Percentiles rank a stretch among this genome's conserved stretches.
These are phyloP conservation scores for Caenorhabditis virilis DNA, from an alignment of 2,888 invertebrate species.

Conservation along the genomic window DNA sequence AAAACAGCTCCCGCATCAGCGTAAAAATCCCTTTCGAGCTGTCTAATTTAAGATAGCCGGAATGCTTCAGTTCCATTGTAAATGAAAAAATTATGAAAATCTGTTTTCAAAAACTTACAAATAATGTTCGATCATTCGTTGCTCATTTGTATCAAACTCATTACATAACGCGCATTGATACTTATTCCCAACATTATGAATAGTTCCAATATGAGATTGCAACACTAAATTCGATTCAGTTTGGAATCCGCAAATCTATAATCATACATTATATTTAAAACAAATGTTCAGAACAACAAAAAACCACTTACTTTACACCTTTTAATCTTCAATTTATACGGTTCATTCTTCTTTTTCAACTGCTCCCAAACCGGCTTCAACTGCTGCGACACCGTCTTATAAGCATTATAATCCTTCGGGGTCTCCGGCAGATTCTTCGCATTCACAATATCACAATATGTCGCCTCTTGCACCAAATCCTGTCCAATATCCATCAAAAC, in stretches of 20 bases:
- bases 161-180: constrained; percentile 62
- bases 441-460: constrained; percentile 67
- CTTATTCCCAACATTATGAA: constrained; percentile 52
- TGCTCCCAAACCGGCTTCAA: constrained; percentile 66
- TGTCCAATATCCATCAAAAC: constrained; percentile 64
- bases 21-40: no score
- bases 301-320: no score
- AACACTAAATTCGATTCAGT: constrained; percentile 59
- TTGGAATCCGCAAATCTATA: constrained; percentile 61
- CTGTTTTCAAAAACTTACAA: no score
- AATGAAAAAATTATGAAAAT: no score
- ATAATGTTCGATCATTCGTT: constrained; percentile 59
- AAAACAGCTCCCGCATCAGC: no score
- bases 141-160: constrained; percentile 64
- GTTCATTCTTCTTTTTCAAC: constrained; percentile 59
- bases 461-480: constrained; percentile 66
- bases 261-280: no score
- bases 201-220: constrained; percentile 51
- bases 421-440: constrained; percentile 65
- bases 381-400: constrained; percentile 66
- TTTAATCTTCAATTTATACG: constrained; percentile 55
- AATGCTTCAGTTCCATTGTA: no score
- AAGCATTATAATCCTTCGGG: constrained; percentile 66
- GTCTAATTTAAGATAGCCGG: no score
- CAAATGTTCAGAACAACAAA: no score